phyloP scores from a whole-genome alignment of 2,797 vertebrate species.

The Taenioides sp. region DNA sequence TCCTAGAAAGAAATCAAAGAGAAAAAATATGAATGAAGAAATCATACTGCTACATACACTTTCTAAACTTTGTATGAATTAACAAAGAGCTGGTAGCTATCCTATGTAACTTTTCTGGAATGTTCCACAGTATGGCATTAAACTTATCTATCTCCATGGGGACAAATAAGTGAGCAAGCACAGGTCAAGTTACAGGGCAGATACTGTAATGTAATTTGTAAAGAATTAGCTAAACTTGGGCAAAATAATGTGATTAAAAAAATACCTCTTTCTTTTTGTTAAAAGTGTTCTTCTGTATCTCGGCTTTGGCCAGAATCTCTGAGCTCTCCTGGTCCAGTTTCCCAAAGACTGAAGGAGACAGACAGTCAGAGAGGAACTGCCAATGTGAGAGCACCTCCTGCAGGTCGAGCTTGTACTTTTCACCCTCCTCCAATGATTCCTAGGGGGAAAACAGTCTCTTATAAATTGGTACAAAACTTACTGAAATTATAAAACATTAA shows the following conservation, averaged over 20 bases:
- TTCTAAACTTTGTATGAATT: no score
- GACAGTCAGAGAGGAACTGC: slow-evolving; percentile 66
- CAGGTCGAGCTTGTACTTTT: slow-evolving; percentile 54
- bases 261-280: slow-evolving; percentile 64
- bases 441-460: slow-evolving; percentile 20
- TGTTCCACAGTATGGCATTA: no score
- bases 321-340: slow-evolving; percentile 62
- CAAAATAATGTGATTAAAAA: no score
- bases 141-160: no score
- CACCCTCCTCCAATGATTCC: slow-evolving; percentile 64
- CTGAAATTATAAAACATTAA: no score
- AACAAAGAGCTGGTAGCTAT: no score
- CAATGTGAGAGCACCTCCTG: slow-evolving; percentile 68
- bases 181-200: no score
- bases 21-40: not conserved
- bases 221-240: not conserved
- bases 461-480: no score
- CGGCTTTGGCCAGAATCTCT: slow-evolving; percentile 56
- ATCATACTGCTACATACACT: no score
- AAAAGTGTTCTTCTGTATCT: slow-evolving; percentile 37
- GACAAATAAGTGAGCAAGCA: no score
- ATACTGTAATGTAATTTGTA: not conserved
- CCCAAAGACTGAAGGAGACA: slow-evolving; percentile 57
- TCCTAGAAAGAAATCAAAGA: slow-evolving; percentile 50
- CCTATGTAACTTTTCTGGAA: no score